Evolutionary conservation across 2,888 invertebrate species (phyloP).

Genomic region (Eilema depressum): DNA sequence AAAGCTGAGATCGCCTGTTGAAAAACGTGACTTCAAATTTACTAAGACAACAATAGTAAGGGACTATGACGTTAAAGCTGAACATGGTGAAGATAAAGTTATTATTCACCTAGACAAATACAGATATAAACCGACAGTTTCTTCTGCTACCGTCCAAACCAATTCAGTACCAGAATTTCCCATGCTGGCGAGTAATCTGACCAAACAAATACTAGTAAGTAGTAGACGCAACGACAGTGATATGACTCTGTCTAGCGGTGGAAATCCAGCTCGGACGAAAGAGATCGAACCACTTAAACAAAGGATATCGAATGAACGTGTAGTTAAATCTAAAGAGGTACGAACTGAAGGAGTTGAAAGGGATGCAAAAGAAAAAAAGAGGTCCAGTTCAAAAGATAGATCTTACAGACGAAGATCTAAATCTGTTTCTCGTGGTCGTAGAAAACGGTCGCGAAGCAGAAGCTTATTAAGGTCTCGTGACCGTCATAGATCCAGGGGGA

Average conservation of each 20-base stretch:
- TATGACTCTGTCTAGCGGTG: slow-evolving; percentile 79
- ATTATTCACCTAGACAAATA: slow-evolving; percentile 89
- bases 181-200: slow-evolving; percentile 23
- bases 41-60: slow-evolving; percentile 68
- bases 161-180: slow-evolving; percentile 66
- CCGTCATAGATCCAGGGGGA: slow-evolving; percentile 77
- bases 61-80: slow-evolving; percentile 70
- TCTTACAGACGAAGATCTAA: slow-evolving; percentile 72
- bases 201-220: slow-evolving; percentile 24
- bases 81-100: slow-evolving; percentile 90
- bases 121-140: slow-evolving; percentile 77
- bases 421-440: slow-evolving; percentile 69
- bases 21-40: slow-evolving; percentile 57
- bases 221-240: slow-evolving; percentile 74
- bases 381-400: slow-evolving; percentile 71
- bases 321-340: slow-evolving; percentile 56
- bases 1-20: slow-evolving; percentile 62
- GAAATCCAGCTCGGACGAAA: slow-evolving; percentile 59
- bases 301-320: slow-evolving; percentile 48
- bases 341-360: slow-evolving; percentile 54
- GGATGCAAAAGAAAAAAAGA: slow-evolving; percentile 63
- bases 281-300: slow-evolving; percentile 34
- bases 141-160: slow-evolving; percentile 85
- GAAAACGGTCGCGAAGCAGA: slow-evolving; percentile 67
- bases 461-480: slow-evolving; percentile 73